Base-by-base conservation (phyloP, 1,140 invertebrate genomes). In the Rhagoletis zephyria region DNA sequence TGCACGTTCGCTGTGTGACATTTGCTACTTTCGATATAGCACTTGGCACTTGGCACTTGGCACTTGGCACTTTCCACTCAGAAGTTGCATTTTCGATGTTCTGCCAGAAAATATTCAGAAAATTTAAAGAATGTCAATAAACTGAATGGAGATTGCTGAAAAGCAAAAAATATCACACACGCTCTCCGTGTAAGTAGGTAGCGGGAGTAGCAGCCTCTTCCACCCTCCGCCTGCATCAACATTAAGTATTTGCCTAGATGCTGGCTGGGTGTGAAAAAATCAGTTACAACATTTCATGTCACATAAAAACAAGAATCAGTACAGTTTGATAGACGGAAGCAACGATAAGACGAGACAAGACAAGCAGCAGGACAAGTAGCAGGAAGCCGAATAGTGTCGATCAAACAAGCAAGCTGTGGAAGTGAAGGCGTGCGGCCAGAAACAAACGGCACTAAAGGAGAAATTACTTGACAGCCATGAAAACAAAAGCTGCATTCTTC, bases 101-200 rank as follows among this genome's bases (percentile, higher is more conserved):
- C 40, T 81, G 48, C 40, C n/a, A 63, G 60, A n/a, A 85, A 85
- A 85, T 85, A 85, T 45, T 85, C 59, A 85, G 63, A 85, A 61
- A 85, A 85, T 85, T 85, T 63, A 61, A 85, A 59, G 85, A 85
- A 85, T 85, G 85, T 85, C 85, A 85, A 85, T 85, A 85, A 85
- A 85, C 45, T 85, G 85, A 85, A 63, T 85, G 19, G 85, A 85
- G 74, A 85, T 45, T 85, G 59, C 85, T 63, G 85, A 14, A 85
- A 14, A 14, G 56, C 19, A 63, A 30, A 60, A 61, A 85, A 30
- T 81, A 81, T 51, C 42, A 56, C 51, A 56, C n/a, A 56, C 16
- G 48, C 48, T 7, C 19, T n/a, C 12, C 45, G 10, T 67, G 10
- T 1, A 2, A 48, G 65, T 70, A 14, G 40, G 40, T 70, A 30